A percentile compares a stretch with the other conserved stretches of the same genome.
These are phyloP conservation scores for Sciaenops ocellatus DNA, from an alignment of 2,797 vertebrate genomes.

Conservation along the genomic window DNA sequence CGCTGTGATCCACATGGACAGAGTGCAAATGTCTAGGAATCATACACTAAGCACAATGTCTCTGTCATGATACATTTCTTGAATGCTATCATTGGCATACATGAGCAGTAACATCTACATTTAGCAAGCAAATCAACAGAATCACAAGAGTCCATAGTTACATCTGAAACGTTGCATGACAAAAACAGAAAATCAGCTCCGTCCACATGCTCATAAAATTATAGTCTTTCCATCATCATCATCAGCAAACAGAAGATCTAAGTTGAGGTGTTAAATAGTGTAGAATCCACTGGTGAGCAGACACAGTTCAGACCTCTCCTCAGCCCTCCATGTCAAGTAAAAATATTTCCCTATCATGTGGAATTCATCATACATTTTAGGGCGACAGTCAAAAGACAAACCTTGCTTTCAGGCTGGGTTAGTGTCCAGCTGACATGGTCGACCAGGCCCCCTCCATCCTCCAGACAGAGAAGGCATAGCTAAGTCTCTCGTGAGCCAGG, in stretches of 20 bases:
- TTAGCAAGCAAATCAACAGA: slow-evolving; percentile 24
- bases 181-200: background rate
- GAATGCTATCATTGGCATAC: slow-evolving; percentile 1
- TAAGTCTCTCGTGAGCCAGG: slow-evolving; percentile 93
- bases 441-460: slow-evolving; percentile 97
- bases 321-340: slow-evolving; percentile 17
- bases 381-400: slow-evolving; percentile 19
- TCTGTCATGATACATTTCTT: slow-evolving; percentile 4
- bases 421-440: slow-evolving; percentile 92
- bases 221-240: slow-evolving; percentile 8
- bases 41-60: slow-evolving; percentile 1
- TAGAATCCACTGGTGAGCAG: slow-evolving; percentile 21
- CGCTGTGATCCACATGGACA: slow-evolving; percentile 39
- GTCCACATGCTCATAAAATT: background rate
- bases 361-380: background rate
- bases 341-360: slow-evolving; percentile 26
- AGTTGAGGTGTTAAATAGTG: slow-evolving; percentile 4
- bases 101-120: slow-evolving; percentile 2
- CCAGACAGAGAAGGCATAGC: slow-evolving; percentile 96
- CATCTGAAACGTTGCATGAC: slow-evolving; percentile 14
- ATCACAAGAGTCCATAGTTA: slow-evolving; percentile 25
- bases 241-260: slow-evolving; percentile 19
- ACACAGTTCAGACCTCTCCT: slow-evolving; percentile 19
- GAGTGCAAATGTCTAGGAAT: slow-evolving; percentile 28
- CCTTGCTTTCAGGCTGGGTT: slow-evolving; percentile 45